Conservation (phyloP, 2,888 invertebrate species). For the Sympetrum striolatum region DNA sequence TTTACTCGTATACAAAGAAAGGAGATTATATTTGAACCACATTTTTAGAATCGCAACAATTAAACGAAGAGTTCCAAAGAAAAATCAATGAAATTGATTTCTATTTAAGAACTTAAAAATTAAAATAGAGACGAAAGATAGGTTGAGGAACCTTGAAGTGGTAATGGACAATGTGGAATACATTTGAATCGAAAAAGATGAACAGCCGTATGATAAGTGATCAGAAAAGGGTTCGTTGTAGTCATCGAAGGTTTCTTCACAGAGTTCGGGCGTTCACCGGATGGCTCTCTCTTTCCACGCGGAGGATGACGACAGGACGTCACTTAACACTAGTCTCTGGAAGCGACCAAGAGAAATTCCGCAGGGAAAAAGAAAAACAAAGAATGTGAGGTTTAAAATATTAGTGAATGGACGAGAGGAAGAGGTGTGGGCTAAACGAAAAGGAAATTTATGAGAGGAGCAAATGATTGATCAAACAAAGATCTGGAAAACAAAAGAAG, state of each 20-base stretch:
- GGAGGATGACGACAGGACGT: background rate
- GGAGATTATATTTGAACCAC: no score
- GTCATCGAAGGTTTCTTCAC: background rate
- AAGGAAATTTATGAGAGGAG: background rate
- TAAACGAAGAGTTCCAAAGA: no score
- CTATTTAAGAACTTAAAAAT: no score
- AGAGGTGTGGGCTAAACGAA: background rate
- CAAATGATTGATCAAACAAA: background rate
- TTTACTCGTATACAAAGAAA: no score
- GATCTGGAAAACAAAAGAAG: background rate
- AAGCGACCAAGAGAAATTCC: background rate
- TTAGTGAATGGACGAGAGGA: background rate
- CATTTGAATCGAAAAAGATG: background rate
- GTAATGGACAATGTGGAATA: no score
- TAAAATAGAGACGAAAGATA: background rate
- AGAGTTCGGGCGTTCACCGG: slow-evolving; percentile 5
- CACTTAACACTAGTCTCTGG: background rate
- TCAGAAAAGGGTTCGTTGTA: background rate
- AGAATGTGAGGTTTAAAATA: background rate
- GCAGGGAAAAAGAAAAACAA: background rate
- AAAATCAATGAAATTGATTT: no score
- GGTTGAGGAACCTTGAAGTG: background rate
- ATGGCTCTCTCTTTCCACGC: background rate
- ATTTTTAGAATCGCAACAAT: no score
- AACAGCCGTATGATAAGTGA: background rate